Conservation (phyloP, 2,888 invertebrate genomes). For the Eupeodes luniger region DNA sequence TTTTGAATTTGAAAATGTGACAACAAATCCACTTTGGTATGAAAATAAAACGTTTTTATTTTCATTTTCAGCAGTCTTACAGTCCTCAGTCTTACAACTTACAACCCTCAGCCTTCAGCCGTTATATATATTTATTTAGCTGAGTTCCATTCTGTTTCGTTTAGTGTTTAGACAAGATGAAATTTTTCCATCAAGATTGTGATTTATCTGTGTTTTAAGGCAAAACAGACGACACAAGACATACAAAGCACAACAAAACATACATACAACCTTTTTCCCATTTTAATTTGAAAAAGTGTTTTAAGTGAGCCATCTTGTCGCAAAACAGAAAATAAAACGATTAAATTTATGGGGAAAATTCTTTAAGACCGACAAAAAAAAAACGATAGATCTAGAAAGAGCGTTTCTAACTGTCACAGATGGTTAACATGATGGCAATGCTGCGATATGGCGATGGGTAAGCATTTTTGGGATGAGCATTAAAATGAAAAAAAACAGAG, state of each 20-base stretch:
- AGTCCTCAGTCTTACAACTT: too few species aligned
- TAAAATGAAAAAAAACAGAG: background rate
- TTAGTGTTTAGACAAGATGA: constrained; percentile 47
- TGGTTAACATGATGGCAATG: constrained; percentile 48
- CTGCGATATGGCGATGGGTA: constrained; percentile 10
- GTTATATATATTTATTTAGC: too few species aligned
- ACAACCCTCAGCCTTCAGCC: too few species aligned
- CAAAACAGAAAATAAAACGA: constrained; percentile 41
- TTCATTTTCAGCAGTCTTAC: too few species aligned
- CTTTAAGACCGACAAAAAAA: constrained; percentile 28
- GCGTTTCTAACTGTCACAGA: constrained; percentile 51
- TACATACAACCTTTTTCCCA: background rate
- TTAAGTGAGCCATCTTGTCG: constrained; percentile 35
- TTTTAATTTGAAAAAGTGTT: constrained; percentile 36
- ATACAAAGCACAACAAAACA: background rate
- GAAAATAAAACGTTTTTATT: constrained; percentile 34
- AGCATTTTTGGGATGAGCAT: background rate
- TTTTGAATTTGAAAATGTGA: constrained; percentile 19
- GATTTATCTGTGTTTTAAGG: constrained; percentile 61
- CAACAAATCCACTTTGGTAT: constrained; percentile 47
- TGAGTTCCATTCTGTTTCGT: constrained; percentile 8
- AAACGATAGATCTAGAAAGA: constrained; percentile 20
- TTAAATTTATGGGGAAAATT: constrained; percentile 52
- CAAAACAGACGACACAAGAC: background rate
- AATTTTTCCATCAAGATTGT: constrained; percentile 65